Evolutionary conservation across 2,113 vertebrate species (phyloP), one percentile per base, ranked within the genome.

Genomic region (Asarcornis scutulata): DNA sequence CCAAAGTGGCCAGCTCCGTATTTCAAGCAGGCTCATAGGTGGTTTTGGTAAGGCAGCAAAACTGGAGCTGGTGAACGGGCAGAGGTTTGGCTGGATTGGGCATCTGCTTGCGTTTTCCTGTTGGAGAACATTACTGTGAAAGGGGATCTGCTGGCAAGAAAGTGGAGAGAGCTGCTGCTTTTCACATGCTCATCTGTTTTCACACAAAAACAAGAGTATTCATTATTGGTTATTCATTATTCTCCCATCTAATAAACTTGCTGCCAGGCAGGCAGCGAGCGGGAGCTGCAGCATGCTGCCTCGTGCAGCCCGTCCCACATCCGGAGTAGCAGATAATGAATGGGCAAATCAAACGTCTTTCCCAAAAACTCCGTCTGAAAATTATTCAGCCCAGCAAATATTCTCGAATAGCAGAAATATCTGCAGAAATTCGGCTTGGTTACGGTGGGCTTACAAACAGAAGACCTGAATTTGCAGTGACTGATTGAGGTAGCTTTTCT

Each of bases 181-280:
- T 89, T 86, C 90, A 84, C 80, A 75, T 2, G 9, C 80, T 96
- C 86, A 29, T 96, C 86, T 95, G 88, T 69, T 93, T 91, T 59
- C 86, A 66, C 88, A 32, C 7, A 32, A 74, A 72, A 93, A 62
- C 90, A 73, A 86, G 92, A 77, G 68, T 31, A 32, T 69, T 95
- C 93, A 74, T 94, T 77, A 95, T n/a, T 83, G 94, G 81, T 86
- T 96, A 88, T 88, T 96, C 88, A 93, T 96, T 96, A 94, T 93
- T 88, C 77, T 86, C 53, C 76, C 53, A 14, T 17, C 80, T 91
- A 81, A 91, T 92, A 89, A 96, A 92, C 76, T 94, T 96, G 76
- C 31, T 91, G 88, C 93, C 71, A 38, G 62, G 72, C 93, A 88
- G 84, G 76, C 90, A 91, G 80, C 1, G 0, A 89, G 86, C 2